Evolutionary conservation across 2,888 invertebrate species (phyloP).

Genomic region (Aphidoletes aphidimyza): DNA sequence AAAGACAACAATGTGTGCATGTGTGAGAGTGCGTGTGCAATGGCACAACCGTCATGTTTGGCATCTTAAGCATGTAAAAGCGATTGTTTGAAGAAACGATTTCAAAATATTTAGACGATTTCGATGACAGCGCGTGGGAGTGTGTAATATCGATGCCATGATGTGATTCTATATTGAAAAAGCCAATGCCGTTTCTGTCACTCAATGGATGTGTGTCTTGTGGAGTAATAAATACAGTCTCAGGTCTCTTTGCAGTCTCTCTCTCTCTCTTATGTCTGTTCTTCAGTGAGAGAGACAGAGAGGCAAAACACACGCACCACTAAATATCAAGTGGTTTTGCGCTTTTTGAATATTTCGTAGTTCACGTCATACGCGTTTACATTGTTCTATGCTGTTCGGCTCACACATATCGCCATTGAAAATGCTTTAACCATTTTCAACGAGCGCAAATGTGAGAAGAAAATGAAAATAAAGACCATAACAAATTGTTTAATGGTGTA

Average conservation of each 20-base stretch:
- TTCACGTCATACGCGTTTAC: no score
- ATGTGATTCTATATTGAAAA: background rate
- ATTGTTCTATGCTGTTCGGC: no score
- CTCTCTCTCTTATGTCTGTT: no score
- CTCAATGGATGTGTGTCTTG: background rate
- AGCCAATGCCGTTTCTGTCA: background rate
- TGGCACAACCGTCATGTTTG: background rate
- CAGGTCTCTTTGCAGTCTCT: background rate
- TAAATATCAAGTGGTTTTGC: no score
- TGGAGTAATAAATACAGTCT: background rate
- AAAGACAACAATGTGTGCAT: background rate
- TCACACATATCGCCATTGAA: no score
- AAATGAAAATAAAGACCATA: constrained; percentile 33
- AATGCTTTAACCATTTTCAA: background rate
- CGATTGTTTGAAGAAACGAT: background rate
- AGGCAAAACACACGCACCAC: no score
- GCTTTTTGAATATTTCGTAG: no score
- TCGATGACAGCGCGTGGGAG: background rate
- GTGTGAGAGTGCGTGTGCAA: background rate
- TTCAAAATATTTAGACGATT: constrained; percentile 1
- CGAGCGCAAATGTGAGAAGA: no score
- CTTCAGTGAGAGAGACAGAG: no score
- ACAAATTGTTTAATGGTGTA: constrained; percentile 34
- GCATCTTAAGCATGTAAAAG: background rate
- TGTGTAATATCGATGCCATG: no score